Percentiles rank a stretch among this genome's conserved stretches.
Conservation (phyloP, 2,888 invertebrate genomes). For the Dromius quadrimaculatus region DNA sequence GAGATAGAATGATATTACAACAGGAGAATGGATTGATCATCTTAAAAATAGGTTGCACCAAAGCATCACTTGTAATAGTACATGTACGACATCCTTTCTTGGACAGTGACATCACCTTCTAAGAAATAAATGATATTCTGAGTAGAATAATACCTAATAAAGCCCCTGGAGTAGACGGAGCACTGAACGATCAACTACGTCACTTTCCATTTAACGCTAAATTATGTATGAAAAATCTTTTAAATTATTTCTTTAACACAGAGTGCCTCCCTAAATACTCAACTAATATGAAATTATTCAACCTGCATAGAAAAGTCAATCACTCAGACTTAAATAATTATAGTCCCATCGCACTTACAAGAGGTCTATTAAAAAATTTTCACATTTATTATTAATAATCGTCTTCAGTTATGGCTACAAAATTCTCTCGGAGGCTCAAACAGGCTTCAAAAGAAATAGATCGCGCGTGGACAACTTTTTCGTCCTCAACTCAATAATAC, state of each 20-base stretch:
- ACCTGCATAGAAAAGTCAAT: slow-evolving; percentile 21
- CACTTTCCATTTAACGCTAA: background rate
- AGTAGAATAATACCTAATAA: background rate
- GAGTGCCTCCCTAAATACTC: too few species aligned
- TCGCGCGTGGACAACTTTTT: too few species aligned
- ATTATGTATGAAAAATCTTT: background rate
- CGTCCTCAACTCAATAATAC: too few species aligned
- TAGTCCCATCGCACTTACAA: slow-evolving; percentile 17
- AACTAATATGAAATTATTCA: background rate
- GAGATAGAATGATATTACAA: slow-evolving; percentile 1
- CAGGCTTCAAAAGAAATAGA: slow-evolving; percentile 21
- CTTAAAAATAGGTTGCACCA: background rate
- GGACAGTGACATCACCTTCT: background rate
- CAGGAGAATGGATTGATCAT: background rate
- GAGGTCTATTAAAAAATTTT: background rate
- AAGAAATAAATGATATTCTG: slow-evolving; percentile 10
- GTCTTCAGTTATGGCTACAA: slow-evolving; percentile 14
- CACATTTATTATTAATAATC: background rate
- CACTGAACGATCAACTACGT: slow-evolving; percentile 24
- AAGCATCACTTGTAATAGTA: background rate
- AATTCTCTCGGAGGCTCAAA: slow-evolving; percentile 15
- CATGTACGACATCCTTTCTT: background rate
- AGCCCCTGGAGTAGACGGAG: slow-evolving; percentile 12
- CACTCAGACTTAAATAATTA: slow-evolving; percentile 25
- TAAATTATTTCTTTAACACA: background rate